phyloP scores from a whole-genome alignment of 2,113 vertebrate species.

The Clarias batrachus region DNA sequence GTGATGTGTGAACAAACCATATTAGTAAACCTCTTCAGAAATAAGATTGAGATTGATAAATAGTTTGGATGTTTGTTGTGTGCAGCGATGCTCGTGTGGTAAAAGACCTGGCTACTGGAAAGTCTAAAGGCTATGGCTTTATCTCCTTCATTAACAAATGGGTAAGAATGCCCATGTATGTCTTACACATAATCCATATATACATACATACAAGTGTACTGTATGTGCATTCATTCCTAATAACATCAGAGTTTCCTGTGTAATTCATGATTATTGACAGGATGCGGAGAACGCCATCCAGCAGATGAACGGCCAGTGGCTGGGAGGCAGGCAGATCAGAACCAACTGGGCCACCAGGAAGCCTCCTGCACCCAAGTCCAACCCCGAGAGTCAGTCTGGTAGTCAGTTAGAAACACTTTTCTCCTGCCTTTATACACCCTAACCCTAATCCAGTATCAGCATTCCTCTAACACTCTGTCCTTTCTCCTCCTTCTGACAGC shows the following conservation, averaged over 20 bases:
- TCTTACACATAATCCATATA: no score
- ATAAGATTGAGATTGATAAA: background rate
- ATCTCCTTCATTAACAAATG: slow-evolving; percentile 99
- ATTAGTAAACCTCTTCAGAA: background rate
- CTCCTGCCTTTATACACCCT: background rate
- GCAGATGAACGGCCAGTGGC: slow-evolving; percentile 98
- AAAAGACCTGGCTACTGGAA: slow-evolving; percentile 97
- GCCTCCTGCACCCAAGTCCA: slow-evolving; percentile 92
- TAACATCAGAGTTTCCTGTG: background rate
- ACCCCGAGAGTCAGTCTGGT: slow-evolving; percentile 83
- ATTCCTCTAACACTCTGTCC: background rate
- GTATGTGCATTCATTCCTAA: background rate
- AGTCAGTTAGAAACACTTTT: background rate
- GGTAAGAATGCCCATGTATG: slow-evolving; percentile 66
- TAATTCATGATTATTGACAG: slow-evolving; percentile 61
- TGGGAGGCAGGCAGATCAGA: slow-evolving; percentile 95
- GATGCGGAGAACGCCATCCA: slow-evolving; percentile 97
- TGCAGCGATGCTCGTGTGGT: slow-evolving; percentile 92
- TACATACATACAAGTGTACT: background rate
- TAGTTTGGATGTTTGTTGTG: background rate
- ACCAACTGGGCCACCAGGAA: slow-evolving; percentile 99
- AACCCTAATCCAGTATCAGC: background rate
- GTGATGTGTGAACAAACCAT: background rate
- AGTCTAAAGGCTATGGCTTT: slow-evolving; percentile 98
- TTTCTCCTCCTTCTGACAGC: background rate